Conservation (phyloP, 2,888 invertebrate species). For the Eilema caniola region DNA sequence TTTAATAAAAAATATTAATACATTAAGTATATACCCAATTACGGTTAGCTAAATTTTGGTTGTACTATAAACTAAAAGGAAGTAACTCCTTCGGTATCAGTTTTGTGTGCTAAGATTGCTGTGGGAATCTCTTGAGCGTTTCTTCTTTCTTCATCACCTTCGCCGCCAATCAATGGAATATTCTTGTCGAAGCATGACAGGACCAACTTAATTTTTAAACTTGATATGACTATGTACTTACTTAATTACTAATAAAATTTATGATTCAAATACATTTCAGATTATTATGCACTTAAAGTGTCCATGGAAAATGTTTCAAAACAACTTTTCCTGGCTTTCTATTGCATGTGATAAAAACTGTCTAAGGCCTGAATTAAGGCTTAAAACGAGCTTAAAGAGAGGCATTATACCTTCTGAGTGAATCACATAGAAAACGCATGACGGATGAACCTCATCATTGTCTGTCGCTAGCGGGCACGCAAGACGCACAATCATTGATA, state of each 20-base stretch:
- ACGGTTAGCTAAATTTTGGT: background rate
- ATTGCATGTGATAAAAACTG: background rate
- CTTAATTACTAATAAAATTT: background rate
- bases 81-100: background rate
- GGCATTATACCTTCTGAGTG: no score
- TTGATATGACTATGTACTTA: no score
- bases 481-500: no score
- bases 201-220: background rate
- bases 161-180: background rate
- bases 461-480: no score
- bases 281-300: background rate
- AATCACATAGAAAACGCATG: no score
- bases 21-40: no score
- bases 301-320: background rate
- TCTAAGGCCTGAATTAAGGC: no score
- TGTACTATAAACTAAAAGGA: no score
- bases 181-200: background rate
- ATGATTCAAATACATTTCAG: background rate
- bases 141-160: background rate
- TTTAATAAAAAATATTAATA: no score
- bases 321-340: background rate
- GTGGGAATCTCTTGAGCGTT: background rate
- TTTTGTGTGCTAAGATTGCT: constrained; percentile 3
- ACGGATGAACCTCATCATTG: no score
- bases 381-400: no score